phyloP scores from a whole-genome alignment of 2,113 vertebrate genomes.

The Tautogolabrus adspersus region DNA sequence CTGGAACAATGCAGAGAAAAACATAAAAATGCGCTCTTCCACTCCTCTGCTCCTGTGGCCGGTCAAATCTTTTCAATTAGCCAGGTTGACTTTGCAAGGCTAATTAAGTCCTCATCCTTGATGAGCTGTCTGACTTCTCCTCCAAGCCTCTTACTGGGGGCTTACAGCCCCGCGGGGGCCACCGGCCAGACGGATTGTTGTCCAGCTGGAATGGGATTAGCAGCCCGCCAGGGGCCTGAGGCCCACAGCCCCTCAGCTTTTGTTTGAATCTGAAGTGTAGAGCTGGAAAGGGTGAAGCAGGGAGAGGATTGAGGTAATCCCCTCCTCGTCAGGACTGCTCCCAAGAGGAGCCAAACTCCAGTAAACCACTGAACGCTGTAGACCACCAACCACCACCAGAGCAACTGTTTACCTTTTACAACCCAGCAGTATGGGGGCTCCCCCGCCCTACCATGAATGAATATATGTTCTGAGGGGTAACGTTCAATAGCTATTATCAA shows the following conservation, averaged over 20 bases:
- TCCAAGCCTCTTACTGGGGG: conserved; percentile 82
- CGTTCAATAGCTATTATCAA: conserved; percentile 50
- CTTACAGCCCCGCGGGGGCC: conserved; percentile 78
- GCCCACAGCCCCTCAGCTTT: conserved; percentile 77
- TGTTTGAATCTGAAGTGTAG: conserved; percentile 81
- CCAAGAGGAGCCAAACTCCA: conserved; percentile 58
- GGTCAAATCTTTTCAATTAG: conserved; percentile 82
- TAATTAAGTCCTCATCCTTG: conserved; percentile 86
- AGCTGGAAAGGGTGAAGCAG: conserved; percentile 74
- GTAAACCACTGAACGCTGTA: conserved; percentile 54
- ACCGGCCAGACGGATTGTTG: conserved; percentile 82
- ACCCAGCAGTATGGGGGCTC: conserved; percentile 62
- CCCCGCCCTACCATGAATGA: conserved; percentile 8
- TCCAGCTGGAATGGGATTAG: conserved; percentile 84
- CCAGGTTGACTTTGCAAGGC: conserved; percentile 84
- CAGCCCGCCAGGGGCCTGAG: conserved; percentile 72
- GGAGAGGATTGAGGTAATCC: conserved; percentile 83
- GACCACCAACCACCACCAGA: conserved; percentile 66
- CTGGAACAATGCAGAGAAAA: conserved; percentile 47
- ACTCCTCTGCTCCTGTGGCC: conserved; percentile 56
- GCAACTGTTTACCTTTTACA: conserved; percentile 60
- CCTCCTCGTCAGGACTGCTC: conserved; percentile 69
- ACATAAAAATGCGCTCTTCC: conserved; percentile 39
- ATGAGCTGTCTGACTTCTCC: conserved; percentile 83
- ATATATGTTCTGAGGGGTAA: conserved; percentile 30